Conservation (phyloP, 2,797 vertebrate genomes). For the Gallinago solitaria region DNA sequence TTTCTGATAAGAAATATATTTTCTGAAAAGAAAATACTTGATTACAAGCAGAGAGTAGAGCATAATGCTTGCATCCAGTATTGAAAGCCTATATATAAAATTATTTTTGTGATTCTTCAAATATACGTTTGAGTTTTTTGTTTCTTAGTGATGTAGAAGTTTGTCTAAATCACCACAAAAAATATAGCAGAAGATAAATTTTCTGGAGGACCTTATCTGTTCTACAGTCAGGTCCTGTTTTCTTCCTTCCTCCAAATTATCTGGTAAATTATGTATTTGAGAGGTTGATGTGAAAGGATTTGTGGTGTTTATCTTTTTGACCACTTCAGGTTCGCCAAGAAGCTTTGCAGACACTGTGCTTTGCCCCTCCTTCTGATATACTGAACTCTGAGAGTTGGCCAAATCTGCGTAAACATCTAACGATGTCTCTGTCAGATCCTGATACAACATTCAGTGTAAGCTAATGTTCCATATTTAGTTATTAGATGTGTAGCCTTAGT, state of each 20-base stretch:
- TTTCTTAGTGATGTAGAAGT: neutral
- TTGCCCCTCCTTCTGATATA: constrained; percentile 90
- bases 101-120: neutral
- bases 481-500: neutral
- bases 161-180: neutral
- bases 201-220: neutral
- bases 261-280: neutral
- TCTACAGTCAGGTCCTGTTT: neutral
- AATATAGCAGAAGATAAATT: neutral
- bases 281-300: neutral
- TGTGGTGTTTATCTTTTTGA: neutral
- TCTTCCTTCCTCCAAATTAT: neutral
- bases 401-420: constrained; percentile 85
- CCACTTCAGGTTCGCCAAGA: constrained; percentile 85
- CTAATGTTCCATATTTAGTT: neutral
- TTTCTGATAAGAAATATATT: neutral
- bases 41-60: neutral
- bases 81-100: neutral
- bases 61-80: neutral
- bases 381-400: constrained; percentile 92
- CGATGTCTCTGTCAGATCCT: constrained; percentile 81
- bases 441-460: constrained; percentile 89
- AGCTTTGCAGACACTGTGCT: constrained; percentile 87
- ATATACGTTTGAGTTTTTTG: fast-evolving
- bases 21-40: neutral